Conservation (phyloP, 2,797 vertebrate genomes). For the Phoxinus dragarum region DNA sequence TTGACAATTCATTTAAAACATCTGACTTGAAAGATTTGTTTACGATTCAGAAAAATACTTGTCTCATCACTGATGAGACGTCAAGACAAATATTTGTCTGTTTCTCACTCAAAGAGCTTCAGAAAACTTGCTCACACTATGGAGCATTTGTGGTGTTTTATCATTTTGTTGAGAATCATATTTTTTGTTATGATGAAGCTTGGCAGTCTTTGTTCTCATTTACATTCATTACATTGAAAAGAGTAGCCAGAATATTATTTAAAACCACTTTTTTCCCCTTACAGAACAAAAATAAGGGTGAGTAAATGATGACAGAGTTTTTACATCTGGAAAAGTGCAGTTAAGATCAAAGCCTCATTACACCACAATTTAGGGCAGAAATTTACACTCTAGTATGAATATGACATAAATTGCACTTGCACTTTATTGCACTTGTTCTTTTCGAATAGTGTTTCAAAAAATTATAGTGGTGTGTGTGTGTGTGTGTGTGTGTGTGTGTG, state of each 20-base stretch:
- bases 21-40: neutral
- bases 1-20: neutral
- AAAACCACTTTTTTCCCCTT: neutral
- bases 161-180: no score
- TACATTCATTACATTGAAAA: neutral
- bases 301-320: conserved; percentile 4
- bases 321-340: conserved; percentile 46
- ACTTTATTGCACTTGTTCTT: conserved; percentile 9
- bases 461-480: conserved; percentile 2
- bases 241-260: neutral
- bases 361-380: conserved; percentile 22
- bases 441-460: conserved; percentile 24
- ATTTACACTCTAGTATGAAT: conserved; percentile 11
- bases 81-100: neutral
- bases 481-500: neutral
- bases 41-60: neutral
- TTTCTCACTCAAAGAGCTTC: neutral
- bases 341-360: conserved; percentile 58
- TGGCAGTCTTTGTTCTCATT: neutral
- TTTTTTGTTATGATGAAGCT: neutral
- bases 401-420: neutral
- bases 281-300: neutral
- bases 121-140: neutral
- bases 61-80: neutral
- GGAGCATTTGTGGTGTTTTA: neutral